Evolutionary conservation across 2,113 vertebrate genomes (phyloP).

Genomic region (Gobiocypris rarus): DNA sequence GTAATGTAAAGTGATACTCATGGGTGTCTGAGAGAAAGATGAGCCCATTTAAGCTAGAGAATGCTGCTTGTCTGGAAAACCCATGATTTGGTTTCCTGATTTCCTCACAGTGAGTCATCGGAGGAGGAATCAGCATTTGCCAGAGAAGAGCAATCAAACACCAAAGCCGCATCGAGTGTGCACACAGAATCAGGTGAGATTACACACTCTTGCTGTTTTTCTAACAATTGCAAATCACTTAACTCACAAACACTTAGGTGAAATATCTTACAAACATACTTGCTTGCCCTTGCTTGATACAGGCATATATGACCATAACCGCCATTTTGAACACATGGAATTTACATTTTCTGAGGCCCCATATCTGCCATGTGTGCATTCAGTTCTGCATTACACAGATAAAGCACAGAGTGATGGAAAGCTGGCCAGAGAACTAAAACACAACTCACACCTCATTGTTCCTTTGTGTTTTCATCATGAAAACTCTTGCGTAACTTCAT

Average conservation of each 20-base stretch:
- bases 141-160: conserved; percentile 62
- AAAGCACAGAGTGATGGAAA: background rate
- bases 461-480: background rate
- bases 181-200: conserved; percentile 67
- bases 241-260: background rate
- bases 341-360: background rate
- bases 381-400: background rate
- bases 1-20: background rate
- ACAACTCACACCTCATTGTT: background rate
- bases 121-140: conserved; percentile 73
- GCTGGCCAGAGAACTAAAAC: background rate
- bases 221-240: conserved; percentile 17
- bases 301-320: background rate
- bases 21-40: background rate
- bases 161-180: conserved; percentile 14
- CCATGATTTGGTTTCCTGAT: background rate
- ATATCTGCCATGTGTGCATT: background rate
- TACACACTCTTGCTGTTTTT: background rate
- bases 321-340: background rate
- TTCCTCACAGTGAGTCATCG: conserved; percentile 72
- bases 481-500: background rate
- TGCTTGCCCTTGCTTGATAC: background rate
- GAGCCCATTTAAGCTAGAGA: background rate
- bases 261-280: conserved; percentile 1
- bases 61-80: conserved; percentile 24